Conservation (phyloP, 37 sponge, comb jelly and placozoan genomes). For the Hormiphora californensis region DNA sequence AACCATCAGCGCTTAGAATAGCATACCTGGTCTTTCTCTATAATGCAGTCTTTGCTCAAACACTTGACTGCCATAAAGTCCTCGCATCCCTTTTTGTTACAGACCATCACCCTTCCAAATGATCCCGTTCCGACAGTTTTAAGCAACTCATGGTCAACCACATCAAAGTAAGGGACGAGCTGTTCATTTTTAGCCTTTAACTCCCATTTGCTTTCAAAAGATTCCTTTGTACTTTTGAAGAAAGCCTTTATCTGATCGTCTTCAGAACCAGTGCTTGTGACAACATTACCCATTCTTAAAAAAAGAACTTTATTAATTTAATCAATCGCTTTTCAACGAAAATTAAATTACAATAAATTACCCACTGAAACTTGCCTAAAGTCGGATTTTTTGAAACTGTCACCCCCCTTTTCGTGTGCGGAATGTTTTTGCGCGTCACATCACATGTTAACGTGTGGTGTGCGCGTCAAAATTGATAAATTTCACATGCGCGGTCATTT, state of each 20-base stretch:
- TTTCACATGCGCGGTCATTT: no score
- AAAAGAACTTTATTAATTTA: neutral
- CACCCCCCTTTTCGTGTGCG: no score
- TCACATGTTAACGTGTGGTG: no score
- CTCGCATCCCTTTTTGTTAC: conserved; percentile 8
- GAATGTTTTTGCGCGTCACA: no score
- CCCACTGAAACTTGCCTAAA: no score
- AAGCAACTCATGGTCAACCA: neutral
- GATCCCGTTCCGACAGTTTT: conserved; percentile 48
- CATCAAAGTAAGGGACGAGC: conserved; percentile 30
- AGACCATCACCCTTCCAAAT: conserved; percentile 46
- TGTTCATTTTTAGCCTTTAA: conserved; percentile 11
- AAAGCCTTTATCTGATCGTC: conserved; percentile 7
- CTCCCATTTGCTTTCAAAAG: conserved; percentile 25
- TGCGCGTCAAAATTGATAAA: no score
- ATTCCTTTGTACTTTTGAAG: neutral
- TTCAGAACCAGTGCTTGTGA: conserved; percentile 14
- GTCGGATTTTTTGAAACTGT: no score
- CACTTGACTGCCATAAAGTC: conserved; percentile 11
- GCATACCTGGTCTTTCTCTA: conserved; percentile 40
- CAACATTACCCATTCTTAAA: conserved; percentile 43
- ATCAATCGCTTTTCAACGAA: no score
- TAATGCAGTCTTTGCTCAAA: conserved; percentile 40
- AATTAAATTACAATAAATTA: no score
- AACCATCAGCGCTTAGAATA: neutral